Base-by-base conservation (phyloP, 2,797 vertebrate genomes). In the Sebastes iracundus region DNA sequence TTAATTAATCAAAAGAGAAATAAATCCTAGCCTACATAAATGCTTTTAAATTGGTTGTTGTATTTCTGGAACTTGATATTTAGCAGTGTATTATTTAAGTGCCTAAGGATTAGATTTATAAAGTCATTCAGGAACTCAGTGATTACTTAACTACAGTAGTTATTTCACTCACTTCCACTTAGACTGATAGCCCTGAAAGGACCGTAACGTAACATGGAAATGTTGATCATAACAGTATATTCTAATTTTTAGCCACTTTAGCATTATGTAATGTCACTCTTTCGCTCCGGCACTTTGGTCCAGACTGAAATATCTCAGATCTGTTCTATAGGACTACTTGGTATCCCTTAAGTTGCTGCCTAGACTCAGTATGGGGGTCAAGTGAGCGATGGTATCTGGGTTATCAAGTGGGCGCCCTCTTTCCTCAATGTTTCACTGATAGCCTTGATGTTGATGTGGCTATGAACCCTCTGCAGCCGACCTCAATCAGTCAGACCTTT, bases 391-490 rank as follows among this genome's bases (percentile, higher is more conserved):
- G 6, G 55, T 0, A 5, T 52, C 49, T n/a, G 20, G 49, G 49
- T 52, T 52, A 52, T n/a, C 49, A 25, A 7, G 23, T 58, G 55
- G 55, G 23, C 3, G 23, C 23, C 55, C 12, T 58, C 6, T 58
- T 58, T 58, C 55, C 22, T 3, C 5, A 0, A 22, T 25, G 55
- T 27, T 58, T 25, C n/a, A 0, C 55, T 14, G 12, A 7, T 14
- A 25, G 46, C 46, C 46, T 18, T 20, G 18, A n/a, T n/a, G 16
- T 20, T 0, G 42, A 46, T 46, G 42, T 46, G 42, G 42, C 6
- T 46, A 18, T 46, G 46, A 49, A 4, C 46, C 16, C 46, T 49
- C 46, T 49, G 46, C 46, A 42, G 38, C 14, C 38, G 13, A 42
- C 38, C 38, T 42, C 38, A 14, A 42, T 0, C 14, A 0, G 38